Evolutionary conservation across 2,888 invertebrate genomes (phyloP).

Genomic region (Euzophera pinguis): DNA sequence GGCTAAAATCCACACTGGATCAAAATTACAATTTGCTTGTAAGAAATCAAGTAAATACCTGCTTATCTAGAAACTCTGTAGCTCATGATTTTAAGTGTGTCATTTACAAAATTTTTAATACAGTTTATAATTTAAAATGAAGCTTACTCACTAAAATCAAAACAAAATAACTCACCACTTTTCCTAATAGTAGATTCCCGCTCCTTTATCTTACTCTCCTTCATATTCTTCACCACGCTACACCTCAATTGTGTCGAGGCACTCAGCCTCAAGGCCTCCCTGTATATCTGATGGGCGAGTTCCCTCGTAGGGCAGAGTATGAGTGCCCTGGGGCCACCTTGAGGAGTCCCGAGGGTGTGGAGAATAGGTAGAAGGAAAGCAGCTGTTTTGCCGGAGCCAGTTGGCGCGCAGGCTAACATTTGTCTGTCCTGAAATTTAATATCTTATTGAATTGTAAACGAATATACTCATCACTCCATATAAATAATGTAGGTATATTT

Average conservation of each 20-base stretch:
- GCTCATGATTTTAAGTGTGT: too few relatives aligned
- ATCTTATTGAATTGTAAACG: too few relatives aligned
- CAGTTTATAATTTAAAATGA: too few relatives aligned
- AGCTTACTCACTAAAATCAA: too few relatives aligned
- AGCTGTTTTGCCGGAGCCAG: slow-evolving; percentile 98
- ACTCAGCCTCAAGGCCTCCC: slow-evolving; percentile 88
- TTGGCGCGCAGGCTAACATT: slow-evolving; percentile 96
- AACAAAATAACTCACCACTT: slow-evolving; percentile 80
- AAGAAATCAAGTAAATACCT: too few relatives aligned
- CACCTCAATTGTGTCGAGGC: slow-evolving; percentile 86
- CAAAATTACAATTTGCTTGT: too few relatives aligned
- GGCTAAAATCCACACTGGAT: too few relatives aligned
- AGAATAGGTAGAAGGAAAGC: slow-evolving; percentile 95
- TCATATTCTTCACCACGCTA: slow-evolving; percentile 89
- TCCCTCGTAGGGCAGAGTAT: slow-evolving; percentile 96
- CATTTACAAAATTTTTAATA: too few relatives aligned
- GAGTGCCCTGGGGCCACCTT: slow-evolving; percentile 90
- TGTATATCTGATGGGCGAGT: slow-evolving; percentile 93
- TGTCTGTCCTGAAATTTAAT: slow-evolving; percentile 82
- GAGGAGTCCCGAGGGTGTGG: slow-evolving; percentile 84
- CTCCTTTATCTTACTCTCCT: slow-evolving; percentile 85
- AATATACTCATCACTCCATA: too few relatives aligned
- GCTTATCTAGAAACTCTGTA: too few relatives aligned
- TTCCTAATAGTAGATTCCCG: slow-evolving; percentile 86
- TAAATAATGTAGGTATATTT: too few relatives aligned